These are phyloP conservation scores for Popillia japonica DNA, from an alignment of 1,140 invertebrate genomes.

Conservation along the genomic window DNA sequence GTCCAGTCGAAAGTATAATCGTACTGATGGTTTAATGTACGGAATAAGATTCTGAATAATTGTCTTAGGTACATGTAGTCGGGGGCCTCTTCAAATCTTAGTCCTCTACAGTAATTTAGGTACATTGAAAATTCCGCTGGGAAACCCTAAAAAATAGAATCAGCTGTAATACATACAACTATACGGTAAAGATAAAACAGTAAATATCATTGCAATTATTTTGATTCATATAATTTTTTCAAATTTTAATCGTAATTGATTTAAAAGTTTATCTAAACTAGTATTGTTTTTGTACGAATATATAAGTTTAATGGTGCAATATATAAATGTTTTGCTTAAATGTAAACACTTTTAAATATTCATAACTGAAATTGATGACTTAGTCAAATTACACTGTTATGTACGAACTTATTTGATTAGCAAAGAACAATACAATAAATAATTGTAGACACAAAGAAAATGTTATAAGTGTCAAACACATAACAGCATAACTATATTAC, in stretches of 20 bases:
- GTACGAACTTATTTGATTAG: background rate
- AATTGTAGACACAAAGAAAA: background rate
- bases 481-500: slow-evolving; percentile 64
- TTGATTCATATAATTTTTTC: no score
- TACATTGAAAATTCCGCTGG: slow-evolving; percentile 95
- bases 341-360: no score
- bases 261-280: no score
- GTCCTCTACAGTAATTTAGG: slow-evolving; percentile 89
- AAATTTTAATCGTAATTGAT: no score
- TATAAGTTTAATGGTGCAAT: no score
- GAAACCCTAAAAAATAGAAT: slow-evolving; percentile 69
- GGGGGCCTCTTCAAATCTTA: slow-evolving; percentile 90
- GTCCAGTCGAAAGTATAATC: slow-evolving; percentile 99
- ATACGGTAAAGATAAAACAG: no score
- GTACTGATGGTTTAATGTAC: slow-evolving; percentile 98
- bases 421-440: background rate
- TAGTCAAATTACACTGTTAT: no score
- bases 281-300: no score
- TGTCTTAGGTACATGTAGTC: slow-evolving; percentile 95
- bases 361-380: no score
- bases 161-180: background rate
- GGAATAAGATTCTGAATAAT: slow-evolving; percentile 97
- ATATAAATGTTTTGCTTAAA: no score
- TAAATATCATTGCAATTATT: no score
- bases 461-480: background rate